A percentile compares a stretch with the other conserved stretches of the same genome.
phyloP scores from a whole-genome alignment of 2,888 invertebrate species.

The Lasioglossum lativentre region DNA sequence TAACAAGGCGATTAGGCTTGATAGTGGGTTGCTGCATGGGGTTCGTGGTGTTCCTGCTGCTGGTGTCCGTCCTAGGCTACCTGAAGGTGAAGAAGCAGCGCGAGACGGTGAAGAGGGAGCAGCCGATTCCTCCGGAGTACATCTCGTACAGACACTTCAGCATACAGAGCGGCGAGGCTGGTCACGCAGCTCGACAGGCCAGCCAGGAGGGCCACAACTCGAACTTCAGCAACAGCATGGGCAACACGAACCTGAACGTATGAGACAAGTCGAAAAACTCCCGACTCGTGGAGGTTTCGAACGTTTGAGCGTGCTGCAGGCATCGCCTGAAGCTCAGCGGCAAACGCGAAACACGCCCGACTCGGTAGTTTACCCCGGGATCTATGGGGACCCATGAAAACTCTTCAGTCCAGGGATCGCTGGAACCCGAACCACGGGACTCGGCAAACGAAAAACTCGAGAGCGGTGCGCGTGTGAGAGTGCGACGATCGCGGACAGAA shows the following conservation, averaged over 20 bases:
- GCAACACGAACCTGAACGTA: slow-evolving; percentile 76
- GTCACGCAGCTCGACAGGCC: slow-evolving; percentile 74
- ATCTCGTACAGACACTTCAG: slow-evolving; percentile 92
- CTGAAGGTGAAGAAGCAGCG: slow-evolving; percentile 94
- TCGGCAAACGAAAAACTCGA: slow-evolving; percentile 31
- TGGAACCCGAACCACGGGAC: neutral
- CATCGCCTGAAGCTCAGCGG: neutral
- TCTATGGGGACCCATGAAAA: neutral
- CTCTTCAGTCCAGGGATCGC: neutral
- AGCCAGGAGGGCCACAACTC: slow-evolving; percentile 78
- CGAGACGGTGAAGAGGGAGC: slow-evolving; percentile 90
- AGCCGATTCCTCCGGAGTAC: slow-evolving; percentile 91
- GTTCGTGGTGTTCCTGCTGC: slow-evolving; percentile 92
- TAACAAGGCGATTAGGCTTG: slow-evolving; percentile 92
- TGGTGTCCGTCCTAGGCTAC: slow-evolving; percentile 94
- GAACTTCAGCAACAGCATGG: slow-evolving; percentile 78
- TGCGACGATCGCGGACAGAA: slow-evolving; percentile 27
- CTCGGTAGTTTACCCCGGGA: slow-evolving; percentile 65
- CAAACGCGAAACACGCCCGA: slow-evolving; percentile 58
- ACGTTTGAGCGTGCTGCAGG: slow-evolving; percentile 56
- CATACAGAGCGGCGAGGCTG: slow-evolving; percentile 88
- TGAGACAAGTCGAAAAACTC: slow-evolving; percentile 75
- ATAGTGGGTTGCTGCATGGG: slow-evolving; percentile 95
- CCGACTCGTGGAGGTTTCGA: slow-evolving; percentile 75
- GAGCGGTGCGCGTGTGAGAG: slow-evolving; percentile 20